Evolutionary conservation across 2,888 invertebrate species (phyloP).

Genomic region (Diarsia dahlii): DNA sequence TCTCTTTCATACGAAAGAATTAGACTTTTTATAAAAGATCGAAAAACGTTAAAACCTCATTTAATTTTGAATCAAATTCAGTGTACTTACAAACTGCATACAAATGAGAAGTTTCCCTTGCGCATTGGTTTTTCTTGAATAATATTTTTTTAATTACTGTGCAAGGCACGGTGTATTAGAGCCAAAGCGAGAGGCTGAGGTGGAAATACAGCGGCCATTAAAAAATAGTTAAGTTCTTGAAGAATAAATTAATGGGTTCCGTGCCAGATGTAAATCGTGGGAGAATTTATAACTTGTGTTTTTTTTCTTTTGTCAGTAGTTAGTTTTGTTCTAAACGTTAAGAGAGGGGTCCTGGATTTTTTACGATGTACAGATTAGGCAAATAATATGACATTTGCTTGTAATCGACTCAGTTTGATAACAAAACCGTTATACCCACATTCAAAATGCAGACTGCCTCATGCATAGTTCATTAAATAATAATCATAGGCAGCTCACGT

Average conservation of each 20-base stretch:
- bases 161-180: slow-evolving; percentile 71
- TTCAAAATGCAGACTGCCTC: neutral
- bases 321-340: slow-evolving; percentile 11
- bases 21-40: neutral
- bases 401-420: too few relatives aligned
- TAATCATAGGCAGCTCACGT: neutral
- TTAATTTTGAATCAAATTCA: slow-evolving; percentile 19
- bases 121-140: slow-evolving; percentile 60
- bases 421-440: too few relatives aligned
- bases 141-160: slow-evolving; percentile 76
- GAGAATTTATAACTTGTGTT: slow-evolving; percentile 13
- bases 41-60: neutral
- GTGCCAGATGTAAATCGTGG: slow-evolving; percentile 45
- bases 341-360: neutral
- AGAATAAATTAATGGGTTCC: slow-evolving; percentile 66
- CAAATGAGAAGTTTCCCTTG: slow-evolving; percentile 43
- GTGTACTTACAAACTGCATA: slow-evolving; percentile 31
- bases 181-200: slow-evolving; percentile 70
- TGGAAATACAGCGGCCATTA: slow-evolving; percentile 71
- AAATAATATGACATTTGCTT: neutral
- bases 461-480: neutral
- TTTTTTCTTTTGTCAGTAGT: slow-evolving; percentile 5
- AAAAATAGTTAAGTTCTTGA: slow-evolving; percentile 65
- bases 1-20: neutral
- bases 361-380: neutral